Evolutionary conservation across 2,888 invertebrate species (phyloP).

Genomic region (Scotopteryx bipunctaria): DNA sequence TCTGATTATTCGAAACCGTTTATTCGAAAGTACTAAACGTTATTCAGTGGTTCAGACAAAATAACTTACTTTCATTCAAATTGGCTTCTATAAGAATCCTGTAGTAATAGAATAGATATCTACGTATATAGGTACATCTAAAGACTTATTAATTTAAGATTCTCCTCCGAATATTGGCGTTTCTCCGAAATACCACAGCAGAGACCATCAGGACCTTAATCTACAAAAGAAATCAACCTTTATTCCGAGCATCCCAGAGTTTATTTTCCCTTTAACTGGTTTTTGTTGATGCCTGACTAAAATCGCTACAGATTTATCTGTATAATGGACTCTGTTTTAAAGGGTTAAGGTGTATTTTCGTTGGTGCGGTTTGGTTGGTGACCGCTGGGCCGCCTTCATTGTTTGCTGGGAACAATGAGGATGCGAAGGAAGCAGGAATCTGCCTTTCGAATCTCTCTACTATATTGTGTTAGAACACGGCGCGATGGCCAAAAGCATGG

Average conservation of each 20-base stretch:
- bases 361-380: conserved; percentile 26
- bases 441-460: conserved; percentile 60
- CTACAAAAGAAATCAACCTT: not conserved
- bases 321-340: conserved; percentile 20
- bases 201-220: conserved; percentile 5
- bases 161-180: conserved; percentile 16
- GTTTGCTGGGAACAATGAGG: conserved; percentile 62
- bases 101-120: no score
- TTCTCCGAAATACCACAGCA: conserved; percentile 22
- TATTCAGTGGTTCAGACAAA: no score
- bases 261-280: not conserved
- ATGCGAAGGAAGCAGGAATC: conserved; percentile 57
- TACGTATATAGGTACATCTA: not conserved
- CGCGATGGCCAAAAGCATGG: conserved; percentile 36
- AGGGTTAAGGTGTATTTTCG: conserved; percentile 17
- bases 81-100: not conserved
- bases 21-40: no score
- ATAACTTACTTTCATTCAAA: not conserved
- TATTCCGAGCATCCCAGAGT: not conserved
- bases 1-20: no score
- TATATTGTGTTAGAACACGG: conserved; percentile 47
- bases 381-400: conserved; percentile 51
- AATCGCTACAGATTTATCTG: not conserved
- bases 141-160: conserved; percentile 14
- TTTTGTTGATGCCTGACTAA: conserved; percentile 8